A percentile compares a stretch with the other conserved stretches of the same genome.
phyloP scores from a whole-genome alignment of 2,797 vertebrate genomes.

The Sarcoramphus papa region DNA sequence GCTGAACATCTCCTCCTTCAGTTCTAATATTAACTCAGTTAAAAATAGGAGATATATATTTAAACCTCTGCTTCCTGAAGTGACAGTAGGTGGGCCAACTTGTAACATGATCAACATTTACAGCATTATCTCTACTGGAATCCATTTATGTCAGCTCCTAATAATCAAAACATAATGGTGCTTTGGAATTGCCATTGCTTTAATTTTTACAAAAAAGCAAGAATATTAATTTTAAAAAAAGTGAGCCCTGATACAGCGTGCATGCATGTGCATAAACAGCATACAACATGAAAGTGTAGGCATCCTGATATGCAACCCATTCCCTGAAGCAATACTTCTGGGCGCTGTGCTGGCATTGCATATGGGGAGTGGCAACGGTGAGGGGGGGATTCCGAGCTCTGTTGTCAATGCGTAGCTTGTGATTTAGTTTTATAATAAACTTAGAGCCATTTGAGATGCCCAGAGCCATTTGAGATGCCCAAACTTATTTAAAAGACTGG shows the following conservation, averaged over 20 bases:
- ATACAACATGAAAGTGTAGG: neutral
- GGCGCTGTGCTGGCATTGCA: accelerated
- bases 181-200: neutral
- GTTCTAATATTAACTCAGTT: conserved; percentile 28
- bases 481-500: neutral
- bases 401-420: neutral
- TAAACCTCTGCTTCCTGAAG: conserved; percentile 28
- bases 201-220: neutral
- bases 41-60: conserved; percentile 36
- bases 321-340: neutral
- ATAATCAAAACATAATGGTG: neutral
- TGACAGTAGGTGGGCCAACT: conserved; percentile 23
- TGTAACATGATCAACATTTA: conserved; percentile 5
- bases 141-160: neutral
- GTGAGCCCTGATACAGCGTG: neutral
- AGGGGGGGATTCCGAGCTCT: neutral
- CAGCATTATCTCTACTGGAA: conserved; percentile 24
- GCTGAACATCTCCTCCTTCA: neutral
- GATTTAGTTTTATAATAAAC: neutral
- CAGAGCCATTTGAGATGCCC: neutral
- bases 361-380: neutral
- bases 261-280: neutral
- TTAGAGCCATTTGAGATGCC: neutral
- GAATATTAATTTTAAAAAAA: neutral
- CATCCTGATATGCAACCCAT: neutral